Evolutionary conservation across 2,113 vertebrate genomes (phyloP), one percentile per base, ranked within the genome.

Genomic region (Corydoras maculifer): DNA sequence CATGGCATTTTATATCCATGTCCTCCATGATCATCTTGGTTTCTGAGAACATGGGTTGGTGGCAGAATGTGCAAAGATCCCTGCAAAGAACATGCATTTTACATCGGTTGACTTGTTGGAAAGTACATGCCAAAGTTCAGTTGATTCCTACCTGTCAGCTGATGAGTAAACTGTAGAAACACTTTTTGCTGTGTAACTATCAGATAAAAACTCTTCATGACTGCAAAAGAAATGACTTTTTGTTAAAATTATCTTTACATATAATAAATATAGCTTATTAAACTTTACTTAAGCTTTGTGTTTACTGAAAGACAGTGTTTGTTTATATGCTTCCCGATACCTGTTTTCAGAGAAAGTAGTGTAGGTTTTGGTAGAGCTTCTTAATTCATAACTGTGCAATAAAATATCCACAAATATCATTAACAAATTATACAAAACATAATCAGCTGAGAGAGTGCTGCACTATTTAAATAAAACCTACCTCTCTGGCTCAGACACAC

Each of bases 21-120:
- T 96, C 93, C 54, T 94, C 92, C 82, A 99, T 87, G 80, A 98
- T 88, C 89, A 99, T 98, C 86, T 97, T 99, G 61, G 93, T 90
- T 15, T 93, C 91, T 14, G 83, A 80, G 35, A 82, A 91, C 87
- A 98, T 88, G 69, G 93, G 91, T 76, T 94, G 94, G 60, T 84
- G 91, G 84, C 96, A 99, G 77, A 80, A 86, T 68, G 92, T 93
- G 83, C 96, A 99, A 83, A 96, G 86, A 82, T 97, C 94, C 84
- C 89, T 95, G 83, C 92, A 94, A 67, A 86, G 31, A 4, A 5
- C 30, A n/a, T 67, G 51, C 13, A 53, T 12, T 53, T 43, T 43
- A 43, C 35, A 43, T 43, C 35, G 1, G 35, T 43, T 43, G 35
- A 43, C 35, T 43, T 43, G 35, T 43, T 43, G 7, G 35, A 43